phyloP scores from a whole-genome alignment of 2,113 vertebrate species.

The Takifugu flavidus region DNA sequence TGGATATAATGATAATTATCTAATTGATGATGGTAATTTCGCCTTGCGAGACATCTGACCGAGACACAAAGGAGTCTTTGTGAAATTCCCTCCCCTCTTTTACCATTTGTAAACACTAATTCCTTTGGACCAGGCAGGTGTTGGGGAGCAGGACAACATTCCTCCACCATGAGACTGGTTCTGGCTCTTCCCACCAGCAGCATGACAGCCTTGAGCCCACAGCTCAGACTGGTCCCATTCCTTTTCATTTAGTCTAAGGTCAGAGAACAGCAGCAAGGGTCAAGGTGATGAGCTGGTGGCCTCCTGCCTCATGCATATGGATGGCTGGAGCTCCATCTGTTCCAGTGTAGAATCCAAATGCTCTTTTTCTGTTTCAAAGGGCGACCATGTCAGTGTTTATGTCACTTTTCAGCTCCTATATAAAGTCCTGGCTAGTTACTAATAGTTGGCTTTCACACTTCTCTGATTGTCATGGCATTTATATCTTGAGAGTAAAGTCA shows the following conservation, averaged over 20 bases:
- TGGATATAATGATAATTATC: no score
- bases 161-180: constrained; percentile 27
- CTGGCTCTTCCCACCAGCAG: constrained; percentile 30
- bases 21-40: background rate
- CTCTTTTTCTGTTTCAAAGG: constrained; percentile 53
- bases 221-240: constrained; percentile 54
- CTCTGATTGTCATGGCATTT: no score
- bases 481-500: no score
- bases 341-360: constrained; percentile 56
- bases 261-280: constrained; percentile 63
- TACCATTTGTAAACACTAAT: constrained; percentile 56
- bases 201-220: constrained; percentile 45
- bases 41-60: constrained; percentile 33
- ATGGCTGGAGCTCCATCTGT: constrained; percentile 71
- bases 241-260: constrained; percentile 60
- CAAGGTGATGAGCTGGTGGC: constrained; percentile 66
- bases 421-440: no score
- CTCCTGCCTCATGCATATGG: constrained; percentile 71
- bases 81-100: constrained; percentile 47
- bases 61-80: constrained; percentile 49
- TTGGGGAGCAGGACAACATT: constrained; percentile 39
- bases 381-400: constrained; percentile 45
- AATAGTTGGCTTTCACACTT: no score
- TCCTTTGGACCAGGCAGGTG: constrained; percentile 56
- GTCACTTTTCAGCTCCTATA: constrained; percentile 21